Percentiles rank a stretch among this genome's conserved stretches.
Conservation (phyloP, 2,888 invertebrate genomes). For the Pomacea canaliculata region DNA sequence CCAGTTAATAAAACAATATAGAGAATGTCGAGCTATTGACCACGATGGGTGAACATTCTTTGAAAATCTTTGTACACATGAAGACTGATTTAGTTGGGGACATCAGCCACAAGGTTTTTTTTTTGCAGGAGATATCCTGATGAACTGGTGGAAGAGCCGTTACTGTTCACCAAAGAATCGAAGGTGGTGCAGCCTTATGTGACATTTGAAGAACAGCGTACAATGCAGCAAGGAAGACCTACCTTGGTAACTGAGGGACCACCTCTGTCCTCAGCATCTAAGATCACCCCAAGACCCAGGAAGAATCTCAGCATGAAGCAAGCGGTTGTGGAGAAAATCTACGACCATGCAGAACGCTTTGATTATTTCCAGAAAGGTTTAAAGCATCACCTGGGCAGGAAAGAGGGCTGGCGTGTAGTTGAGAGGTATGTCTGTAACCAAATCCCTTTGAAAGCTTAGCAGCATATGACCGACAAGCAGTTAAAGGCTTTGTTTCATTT, state of each 20-base stretch:
- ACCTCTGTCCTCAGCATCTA: not conserved
- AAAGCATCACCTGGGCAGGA: constrained; percentile 54
- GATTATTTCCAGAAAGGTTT: constrained; percentile 53
- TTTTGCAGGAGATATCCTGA: constrained; percentile 9
- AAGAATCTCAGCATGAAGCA: constrained; percentile 44
- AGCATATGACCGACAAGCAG: not conserved
- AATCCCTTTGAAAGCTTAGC: no score
- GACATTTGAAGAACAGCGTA: constrained; percentile 1
- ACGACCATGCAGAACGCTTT: constrained; percentile 47
- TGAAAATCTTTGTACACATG: no score
- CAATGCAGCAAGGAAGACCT: not conserved
- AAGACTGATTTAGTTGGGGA: no score
- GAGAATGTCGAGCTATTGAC: no score
- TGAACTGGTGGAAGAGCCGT: constrained; percentile 39
- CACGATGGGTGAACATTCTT: no score
- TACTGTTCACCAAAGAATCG: constrained; percentile 47
- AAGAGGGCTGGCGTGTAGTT: constrained; percentile 61
- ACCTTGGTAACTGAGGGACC: not conserved
- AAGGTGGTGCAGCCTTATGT: constrained; percentile 1
- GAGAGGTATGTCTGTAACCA: constrained; percentile 29
- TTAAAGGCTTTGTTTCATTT: not conserved
- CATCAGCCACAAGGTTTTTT: no score
- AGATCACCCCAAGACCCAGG: constrained; percentile 21
- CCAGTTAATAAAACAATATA: no score
- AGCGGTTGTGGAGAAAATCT: constrained; percentile 48